Percentiles rank a stretch among this genome's conserved stretches.
Evolutionary conservation across 2,113 vertebrate species (phyloP).

Genomic region (Thalassarche chlororhynchos): DNA sequence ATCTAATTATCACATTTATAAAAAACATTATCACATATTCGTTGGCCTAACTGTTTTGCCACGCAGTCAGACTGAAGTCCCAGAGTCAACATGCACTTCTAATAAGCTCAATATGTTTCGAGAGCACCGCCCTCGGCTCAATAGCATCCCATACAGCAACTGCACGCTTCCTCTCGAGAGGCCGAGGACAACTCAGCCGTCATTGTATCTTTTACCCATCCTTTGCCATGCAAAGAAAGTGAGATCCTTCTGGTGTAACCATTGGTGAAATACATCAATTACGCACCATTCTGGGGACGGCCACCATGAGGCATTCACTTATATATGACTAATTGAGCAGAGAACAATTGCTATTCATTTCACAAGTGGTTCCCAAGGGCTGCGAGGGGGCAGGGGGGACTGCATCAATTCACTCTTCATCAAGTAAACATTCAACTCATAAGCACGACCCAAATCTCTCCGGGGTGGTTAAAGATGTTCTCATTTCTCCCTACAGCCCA

Average conservation of each 20-base stretch:
- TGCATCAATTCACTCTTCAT: not conserved
- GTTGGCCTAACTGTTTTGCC: slow-evolving; percentile 65
- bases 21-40: slow-evolving; percentile 71
- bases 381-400: not conserved
- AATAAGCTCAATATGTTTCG: slow-evolving; percentile 56
- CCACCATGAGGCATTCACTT: not conserved
- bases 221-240: not conserved
- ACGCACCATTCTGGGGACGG: not conserved
- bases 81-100: slow-evolving; percentile 24
- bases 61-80: slow-evolving; percentile 49
- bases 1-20: slow-evolving; percentile 77
- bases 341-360: slow-evolving; percentile 39
- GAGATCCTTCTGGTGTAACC: not conserved
- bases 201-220: not conserved
- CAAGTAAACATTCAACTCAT: slow-evolving; percentile 11
- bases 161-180: not conserved
- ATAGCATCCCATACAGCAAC: not conserved
- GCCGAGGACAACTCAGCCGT: not conserved
- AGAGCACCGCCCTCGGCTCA: not conserved
- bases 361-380: slow-evolving; percentile 41
- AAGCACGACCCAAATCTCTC: not conserved
- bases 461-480: not conserved
- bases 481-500: not conserved
- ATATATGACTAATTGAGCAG: not conserved
- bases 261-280: not conserved